phyloP scores from a whole-genome alignment of 2,113 vertebrate species.

The Aplodontia rufa region DNA sequence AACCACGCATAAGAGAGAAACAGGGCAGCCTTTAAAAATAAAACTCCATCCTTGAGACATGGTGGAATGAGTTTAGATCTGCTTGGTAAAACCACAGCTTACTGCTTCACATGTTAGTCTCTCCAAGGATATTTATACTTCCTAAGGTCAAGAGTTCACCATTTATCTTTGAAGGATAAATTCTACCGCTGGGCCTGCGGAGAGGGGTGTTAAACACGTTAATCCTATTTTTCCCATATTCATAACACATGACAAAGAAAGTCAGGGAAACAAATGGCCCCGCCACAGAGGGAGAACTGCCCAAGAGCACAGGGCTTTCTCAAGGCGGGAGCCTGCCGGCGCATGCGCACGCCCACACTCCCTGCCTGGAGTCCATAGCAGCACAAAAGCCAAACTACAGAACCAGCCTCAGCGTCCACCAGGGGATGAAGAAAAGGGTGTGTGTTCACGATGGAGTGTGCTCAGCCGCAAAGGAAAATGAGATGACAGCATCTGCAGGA shows the following conservation, averaged over 20 bases:
- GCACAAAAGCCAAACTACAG: no score
- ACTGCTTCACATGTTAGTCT: not conserved
- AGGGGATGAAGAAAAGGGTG: no score
- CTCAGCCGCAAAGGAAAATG: no score
- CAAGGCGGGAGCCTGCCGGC: not conserved
- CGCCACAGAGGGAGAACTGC: not conserved
- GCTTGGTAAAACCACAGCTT: not conserved
- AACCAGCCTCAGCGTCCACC: no score
- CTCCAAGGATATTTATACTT: not conserved
- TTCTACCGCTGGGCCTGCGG: not conserved
- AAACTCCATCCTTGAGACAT: not conserved
- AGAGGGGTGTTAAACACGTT: not conserved
- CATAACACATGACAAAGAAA: not conserved
- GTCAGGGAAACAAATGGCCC: not conserved
- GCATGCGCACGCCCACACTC: no score
- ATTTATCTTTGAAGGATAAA: slow-evolving; percentile 34
- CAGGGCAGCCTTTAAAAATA: not conserved
- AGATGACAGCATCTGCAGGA: no score
- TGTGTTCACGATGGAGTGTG: no score
- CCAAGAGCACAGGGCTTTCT: not conserved
- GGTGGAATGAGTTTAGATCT: not conserved
- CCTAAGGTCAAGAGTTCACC: not conserved
- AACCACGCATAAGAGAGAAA: not conserved
- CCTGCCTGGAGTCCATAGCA: no score
- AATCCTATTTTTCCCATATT: not conserved